Evolutionary conservation across 2,797 vertebrate species (phyloP).

Genomic region (Hirundo rustica): DNA sequence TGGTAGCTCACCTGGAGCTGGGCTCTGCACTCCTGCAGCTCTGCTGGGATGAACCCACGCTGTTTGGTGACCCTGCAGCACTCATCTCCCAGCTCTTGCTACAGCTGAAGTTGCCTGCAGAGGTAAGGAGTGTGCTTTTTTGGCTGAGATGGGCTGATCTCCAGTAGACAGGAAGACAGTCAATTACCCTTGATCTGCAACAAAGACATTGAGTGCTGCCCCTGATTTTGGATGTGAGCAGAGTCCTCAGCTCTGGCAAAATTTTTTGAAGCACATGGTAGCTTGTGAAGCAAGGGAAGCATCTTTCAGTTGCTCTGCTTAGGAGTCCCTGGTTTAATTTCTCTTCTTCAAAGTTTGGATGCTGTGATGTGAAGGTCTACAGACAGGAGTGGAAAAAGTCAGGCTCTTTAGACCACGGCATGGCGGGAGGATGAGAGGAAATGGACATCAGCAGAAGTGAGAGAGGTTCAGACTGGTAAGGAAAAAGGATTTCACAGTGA

Average conservation of each 20-base stretch:
- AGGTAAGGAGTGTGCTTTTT: not conserved
- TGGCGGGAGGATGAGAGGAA: not conserved
- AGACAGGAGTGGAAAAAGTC: not conserved
- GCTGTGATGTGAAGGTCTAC: not conserved
- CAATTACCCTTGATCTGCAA: not conserved
- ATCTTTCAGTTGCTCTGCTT: not conserved
- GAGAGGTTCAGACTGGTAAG: not conserved
- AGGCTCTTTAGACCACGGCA: not conserved
- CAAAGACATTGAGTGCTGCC: not conserved
- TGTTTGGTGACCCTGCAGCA: not conserved
- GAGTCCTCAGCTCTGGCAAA: not conserved
- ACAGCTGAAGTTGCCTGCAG: not conserved
- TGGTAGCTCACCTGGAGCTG: not conserved
- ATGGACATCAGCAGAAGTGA: not conserved
- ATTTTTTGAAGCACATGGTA: not conserved
- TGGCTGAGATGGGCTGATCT: not conserved
- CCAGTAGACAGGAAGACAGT: not conserved
- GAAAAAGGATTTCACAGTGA: fast-evolving
- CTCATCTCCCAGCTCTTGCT: not conserved
- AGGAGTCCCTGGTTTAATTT: not conserved
- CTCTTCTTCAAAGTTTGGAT: not conserved
- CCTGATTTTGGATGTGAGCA: not conserved
- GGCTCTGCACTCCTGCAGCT: not conserved
- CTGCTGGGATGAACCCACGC: not conserved
- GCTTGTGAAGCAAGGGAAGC: not conserved